Evolutionary conservation across 2,888 invertebrate genomes (phyloP), one percentile per base, ranked within the genome.

Genomic region (Spicauda simplicius): DNA sequence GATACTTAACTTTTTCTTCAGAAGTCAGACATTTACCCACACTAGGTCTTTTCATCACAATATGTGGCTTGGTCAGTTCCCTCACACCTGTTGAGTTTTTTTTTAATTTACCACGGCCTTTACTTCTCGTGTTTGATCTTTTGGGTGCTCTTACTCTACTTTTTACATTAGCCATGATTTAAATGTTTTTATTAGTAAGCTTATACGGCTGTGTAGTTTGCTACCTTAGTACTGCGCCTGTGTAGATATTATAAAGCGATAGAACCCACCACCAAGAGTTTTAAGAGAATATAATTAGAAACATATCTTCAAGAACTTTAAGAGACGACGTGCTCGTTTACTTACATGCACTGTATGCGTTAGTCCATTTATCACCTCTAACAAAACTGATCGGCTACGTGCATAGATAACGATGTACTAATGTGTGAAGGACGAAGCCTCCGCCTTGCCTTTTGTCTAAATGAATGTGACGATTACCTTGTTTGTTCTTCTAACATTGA

Each of bases 311-410:
- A 69, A 66, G 50, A 55, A 68, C 63, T 69, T 68, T 70, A 71
- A 25, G 69, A 66, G 76, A 72, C 78, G 79, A 78, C 78, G 79
- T 77, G 81, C 76, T 79, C 78, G 75, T 76, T 80, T 90, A 91
- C 90, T 88, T 90, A 91, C 91, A 85, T 91, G 90, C 87, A 86
- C 80, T 85, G 83, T 80, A 77, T 81, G 79, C 84, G 85, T 89
- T 87, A 88, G 83, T 84, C 83, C 85, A 83, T 91, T n/a, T 91
- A 91, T 91, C 90, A 86, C 88, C 88, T 88, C 84, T 82, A 85
- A 83, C 81, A 80, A 82, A 84, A 85, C 82, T 79, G 82, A 82
- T 82, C 83, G 82, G 88, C 85, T 85, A 84, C 83, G 87, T 90
- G 88, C 89, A 89, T 87, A 90, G 86, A 88, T 89, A 91, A 85